Conservation (phyloP, 2,113 vertebrate species). For the Alexandromys fortis region DNA sequence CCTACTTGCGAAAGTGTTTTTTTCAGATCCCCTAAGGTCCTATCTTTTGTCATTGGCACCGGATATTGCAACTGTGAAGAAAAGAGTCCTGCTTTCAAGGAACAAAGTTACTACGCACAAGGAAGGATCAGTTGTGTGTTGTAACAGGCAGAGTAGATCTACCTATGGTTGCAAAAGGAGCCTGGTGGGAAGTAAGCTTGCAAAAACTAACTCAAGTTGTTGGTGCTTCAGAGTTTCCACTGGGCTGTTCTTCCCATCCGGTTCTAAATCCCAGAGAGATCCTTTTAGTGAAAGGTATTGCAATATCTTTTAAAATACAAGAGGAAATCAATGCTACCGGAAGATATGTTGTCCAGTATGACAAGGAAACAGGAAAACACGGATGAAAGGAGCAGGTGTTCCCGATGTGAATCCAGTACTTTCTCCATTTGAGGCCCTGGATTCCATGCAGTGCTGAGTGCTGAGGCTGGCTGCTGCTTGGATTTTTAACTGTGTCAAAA, state of each 20-base stretch:
- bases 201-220: neutral
- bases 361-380: neutral
- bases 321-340: neutral
- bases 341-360: neutral
- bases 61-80: neutral
- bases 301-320: neutral
- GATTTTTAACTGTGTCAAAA: neutral
- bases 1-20: neutral
- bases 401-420: neutral
- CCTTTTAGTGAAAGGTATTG: neutral
- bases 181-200: fast-evolving
- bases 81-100: neutral
- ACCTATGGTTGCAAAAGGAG: neutral
- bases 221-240: neutral
- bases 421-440: neutral
- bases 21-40: neutral
- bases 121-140: neutral
- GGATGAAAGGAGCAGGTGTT: neutral
- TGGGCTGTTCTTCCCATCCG: neutral
- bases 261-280: neutral
- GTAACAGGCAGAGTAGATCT: neutral
- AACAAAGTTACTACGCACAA: neutral
- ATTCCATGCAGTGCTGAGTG: neutral
- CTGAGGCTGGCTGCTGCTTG: neutral
- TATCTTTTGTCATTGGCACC: neutral